phyloP scores from a whole-genome alignment of 2,113 vertebrate genomes.

The Gavia stellata region DNA sequence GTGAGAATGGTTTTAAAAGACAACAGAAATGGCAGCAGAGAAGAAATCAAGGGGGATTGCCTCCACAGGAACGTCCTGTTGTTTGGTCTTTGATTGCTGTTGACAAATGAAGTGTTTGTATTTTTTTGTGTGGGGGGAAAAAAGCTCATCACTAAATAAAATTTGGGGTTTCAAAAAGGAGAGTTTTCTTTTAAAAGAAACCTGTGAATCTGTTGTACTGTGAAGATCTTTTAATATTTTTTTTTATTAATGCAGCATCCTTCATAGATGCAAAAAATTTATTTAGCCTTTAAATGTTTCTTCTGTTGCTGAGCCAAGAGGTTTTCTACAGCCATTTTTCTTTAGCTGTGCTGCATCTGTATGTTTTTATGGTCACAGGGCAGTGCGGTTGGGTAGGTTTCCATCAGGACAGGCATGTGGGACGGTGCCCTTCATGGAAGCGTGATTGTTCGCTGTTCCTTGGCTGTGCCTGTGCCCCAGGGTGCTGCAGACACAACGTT shows the following conservation, averaged over 20 bases:
- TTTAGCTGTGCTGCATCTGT: not conserved
- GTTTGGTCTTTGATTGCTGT: not conserved
- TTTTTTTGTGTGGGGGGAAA: not conserved
- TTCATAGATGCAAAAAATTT: not conserved
- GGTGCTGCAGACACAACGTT: not conserved
- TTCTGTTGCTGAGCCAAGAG: not conserved
- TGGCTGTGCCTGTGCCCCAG: not conserved
- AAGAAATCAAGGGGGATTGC: not conserved
- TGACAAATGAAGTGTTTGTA: not conserved
- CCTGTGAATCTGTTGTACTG: not conserved
- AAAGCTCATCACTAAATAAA: not conserved
- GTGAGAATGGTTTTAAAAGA: not conserved
- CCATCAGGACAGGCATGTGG: not conserved
- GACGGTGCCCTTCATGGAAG: not conserved
- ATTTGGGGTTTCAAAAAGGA: not conserved
- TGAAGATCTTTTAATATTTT: not conserved
- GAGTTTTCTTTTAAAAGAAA: not conserved
- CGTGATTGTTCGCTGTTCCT: not conserved
- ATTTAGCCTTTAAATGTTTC: not conserved
- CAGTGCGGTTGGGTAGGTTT: not conserved
- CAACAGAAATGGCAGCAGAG: not conserved
- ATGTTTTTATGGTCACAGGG: not conserved
- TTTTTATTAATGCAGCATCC: not conserved
- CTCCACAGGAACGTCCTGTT: not conserved
- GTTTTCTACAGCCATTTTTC: not conserved